Percentiles rank a stretch among this genome's conserved stretches.
Evolutionary conservation across 2,888 invertebrate genomes (phyloP).

Genomic region (Bhutanitis thaidina): DNA sequence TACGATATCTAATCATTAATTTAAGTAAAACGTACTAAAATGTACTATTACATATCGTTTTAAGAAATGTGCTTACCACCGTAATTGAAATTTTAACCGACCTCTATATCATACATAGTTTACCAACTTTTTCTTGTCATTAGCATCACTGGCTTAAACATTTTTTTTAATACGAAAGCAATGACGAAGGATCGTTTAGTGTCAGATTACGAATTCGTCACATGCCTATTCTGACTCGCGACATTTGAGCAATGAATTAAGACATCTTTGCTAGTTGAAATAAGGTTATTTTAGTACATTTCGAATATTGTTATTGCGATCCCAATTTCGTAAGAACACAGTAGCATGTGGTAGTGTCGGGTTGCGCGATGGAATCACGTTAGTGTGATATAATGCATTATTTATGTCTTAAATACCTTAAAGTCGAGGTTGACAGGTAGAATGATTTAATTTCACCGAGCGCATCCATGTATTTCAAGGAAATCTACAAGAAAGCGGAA

Average conservation of each 20-base stretch:
- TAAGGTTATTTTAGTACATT: slow-evolving; percentile 25
- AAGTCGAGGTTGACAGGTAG: slow-evolving; percentile 23
- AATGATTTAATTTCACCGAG: slow-evolving; percentile 20
- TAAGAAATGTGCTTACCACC: background rate
- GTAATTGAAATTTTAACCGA: slow-evolving; percentile 5
- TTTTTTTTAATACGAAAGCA: slow-evolving; percentile 50
- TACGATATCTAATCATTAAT: too few relatives aligned
- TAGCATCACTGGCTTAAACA: slow-evolving; percentile 12
- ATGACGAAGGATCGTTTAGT: slow-evolving; percentile 52
- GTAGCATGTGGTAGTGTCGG: slow-evolving; percentile 51
- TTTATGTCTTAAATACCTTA: slow-evolving; percentile 31
- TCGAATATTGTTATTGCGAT: slow-evolving; percentile 27
- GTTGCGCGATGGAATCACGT: slow-evolving; percentile 49
- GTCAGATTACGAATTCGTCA: slow-evolving; percentile 60
- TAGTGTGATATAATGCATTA: slow-evolving; percentile 29
- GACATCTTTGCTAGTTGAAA: slow-evolving; percentile 25
- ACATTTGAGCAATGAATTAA: slow-evolving; percentile 25
- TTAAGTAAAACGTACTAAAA: too few relatives aligned
- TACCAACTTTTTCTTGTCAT: slow-evolving; percentile 9
- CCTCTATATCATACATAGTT: slow-evolving; percentile 1
- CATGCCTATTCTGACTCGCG: slow-evolving; percentile 33
- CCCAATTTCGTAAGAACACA: slow-evolving; percentile 48
- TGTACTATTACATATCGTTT: too few relatives aligned
- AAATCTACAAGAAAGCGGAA: background rate
- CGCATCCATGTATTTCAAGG: background rate